Conservation (phyloP, 2,797 vertebrate genomes). For the Tinamus major region DNA sequence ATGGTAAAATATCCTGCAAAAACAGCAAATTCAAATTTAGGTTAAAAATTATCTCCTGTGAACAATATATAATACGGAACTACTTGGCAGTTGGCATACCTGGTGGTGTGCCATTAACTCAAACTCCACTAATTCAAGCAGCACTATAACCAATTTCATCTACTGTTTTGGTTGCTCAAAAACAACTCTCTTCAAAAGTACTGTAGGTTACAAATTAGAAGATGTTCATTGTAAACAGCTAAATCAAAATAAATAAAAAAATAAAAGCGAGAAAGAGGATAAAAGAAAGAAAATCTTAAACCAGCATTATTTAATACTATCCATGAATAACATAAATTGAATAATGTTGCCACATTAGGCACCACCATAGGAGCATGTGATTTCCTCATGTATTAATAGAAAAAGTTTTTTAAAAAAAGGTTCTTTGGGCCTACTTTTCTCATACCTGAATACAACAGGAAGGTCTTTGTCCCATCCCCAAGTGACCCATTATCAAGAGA, state of each 20-base stretch:
- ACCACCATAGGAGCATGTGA: not conserved
- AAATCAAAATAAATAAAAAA: not conserved
- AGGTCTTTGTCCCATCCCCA: not conserved
- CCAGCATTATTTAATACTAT: not conserved
- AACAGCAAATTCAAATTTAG: not conserved
- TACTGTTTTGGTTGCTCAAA: not conserved
- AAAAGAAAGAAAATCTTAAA: not conserved
- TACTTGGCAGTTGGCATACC: not conserved
- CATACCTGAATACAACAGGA: not conserved
- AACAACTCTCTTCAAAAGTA: not conserved
- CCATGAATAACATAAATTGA: fast-evolving
- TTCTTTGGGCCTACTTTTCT: not conserved
- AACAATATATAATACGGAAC: not conserved
- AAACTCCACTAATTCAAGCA: not conserved
- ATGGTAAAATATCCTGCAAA: not conserved
- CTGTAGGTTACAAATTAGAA: not conserved
- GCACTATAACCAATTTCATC: not conserved
- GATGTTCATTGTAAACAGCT: not conserved
- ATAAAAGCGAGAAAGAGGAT: not conserved
- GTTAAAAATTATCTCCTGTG: not conserved
- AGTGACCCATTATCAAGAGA: not conserved
- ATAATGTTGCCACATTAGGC: not conserved
- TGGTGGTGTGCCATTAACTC: not conserved
- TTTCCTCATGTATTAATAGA: not conserved
- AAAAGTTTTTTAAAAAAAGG: not conserved